Evolutionary conservation across 2,888 invertebrate species (phyloP).

Genomic region (Fragum whitleyi): DNA sequence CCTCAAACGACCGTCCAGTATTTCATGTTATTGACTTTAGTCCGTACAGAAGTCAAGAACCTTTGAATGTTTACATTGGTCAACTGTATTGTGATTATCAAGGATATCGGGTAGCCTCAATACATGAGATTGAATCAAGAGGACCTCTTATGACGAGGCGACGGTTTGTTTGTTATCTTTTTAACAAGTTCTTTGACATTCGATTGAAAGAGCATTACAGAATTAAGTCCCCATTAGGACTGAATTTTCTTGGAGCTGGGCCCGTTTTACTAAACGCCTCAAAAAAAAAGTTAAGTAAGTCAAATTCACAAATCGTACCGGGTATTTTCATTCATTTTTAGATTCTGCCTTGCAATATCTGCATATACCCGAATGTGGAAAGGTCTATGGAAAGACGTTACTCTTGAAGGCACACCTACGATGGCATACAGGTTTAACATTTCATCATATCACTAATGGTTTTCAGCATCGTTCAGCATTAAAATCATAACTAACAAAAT

Average conservation of each 20-base stretch:
- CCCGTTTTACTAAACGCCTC: too few relatives aligned
- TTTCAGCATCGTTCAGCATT: too few relatives aligned
- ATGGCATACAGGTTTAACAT: slow-evolving; percentile 92
- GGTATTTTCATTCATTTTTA: too few relatives aligned
- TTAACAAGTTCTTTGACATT: too few relatives aligned
- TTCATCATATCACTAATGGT: background rate
- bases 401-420: slow-evolving; percentile 99
- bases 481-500: too few relatives aligned
- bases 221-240: too few relatives aligned
- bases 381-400: slow-evolving; percentile 96
- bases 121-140: background rate
- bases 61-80: background rate
- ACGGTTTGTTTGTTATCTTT: background rate
- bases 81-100: background rate
- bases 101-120: background rate
- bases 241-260: too few relatives aligned
- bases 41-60: background rate
- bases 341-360: slow-evolving; percentile 91
- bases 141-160: background rate
- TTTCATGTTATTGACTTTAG: background rate
- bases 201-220: too few relatives aligned
- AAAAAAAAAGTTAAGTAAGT: too few relatives aligned
- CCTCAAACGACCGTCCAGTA: background rate
- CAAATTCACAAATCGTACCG: too few relatives aligned
- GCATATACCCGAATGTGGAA: slow-evolving; percentile 85